Percentiles rank a stretch among this genome's conserved stretches.
These are phyloP conservation scores for Chaetodon auriga DNA, from an alignment of 2,113 vertebrate species.

Conservation along the genomic window DNA sequence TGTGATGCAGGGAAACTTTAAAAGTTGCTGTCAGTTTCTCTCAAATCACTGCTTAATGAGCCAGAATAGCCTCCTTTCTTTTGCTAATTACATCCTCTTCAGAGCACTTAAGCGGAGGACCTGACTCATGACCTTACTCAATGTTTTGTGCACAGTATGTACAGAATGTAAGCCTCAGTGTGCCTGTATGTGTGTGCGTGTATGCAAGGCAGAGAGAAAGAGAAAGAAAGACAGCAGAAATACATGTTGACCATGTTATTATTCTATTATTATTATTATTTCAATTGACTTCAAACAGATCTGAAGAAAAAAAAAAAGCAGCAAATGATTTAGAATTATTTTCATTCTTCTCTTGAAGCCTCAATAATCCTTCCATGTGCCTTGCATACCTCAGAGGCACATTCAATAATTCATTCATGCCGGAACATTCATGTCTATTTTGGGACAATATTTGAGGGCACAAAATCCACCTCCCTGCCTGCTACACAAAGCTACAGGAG, in stretches of 20 bases:
- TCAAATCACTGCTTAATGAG: conserved; percentile 2
- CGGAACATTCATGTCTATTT: conserved; percentile 75
- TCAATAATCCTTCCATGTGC: conserved; percentile 32
- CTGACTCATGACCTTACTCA: conserved; percentile 28
- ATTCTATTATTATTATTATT: conserved; percentile 15
- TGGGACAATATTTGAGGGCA: conserved; percentile 53
- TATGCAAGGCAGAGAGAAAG: not conserved
- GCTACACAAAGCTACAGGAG: conserved; percentile 34
- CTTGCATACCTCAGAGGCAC: conserved; percentile 64
- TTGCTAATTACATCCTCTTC: conserved; percentile 46
- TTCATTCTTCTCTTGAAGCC: conserved; percentile 45
- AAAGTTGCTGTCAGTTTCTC: conserved; percentile 31
- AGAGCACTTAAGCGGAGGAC: conserved; percentile 42
- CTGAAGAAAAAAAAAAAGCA: not conserved
- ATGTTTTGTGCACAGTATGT: conserved; percentile 23
- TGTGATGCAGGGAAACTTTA: conserved; percentile 19
- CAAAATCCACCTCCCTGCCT: conserved; percentile 27
- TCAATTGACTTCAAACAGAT: conserved; percentile 9
- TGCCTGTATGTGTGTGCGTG: not conserved
- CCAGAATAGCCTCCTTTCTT: conserved; percentile 25
- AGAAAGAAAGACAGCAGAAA: conserved; percentile 3
- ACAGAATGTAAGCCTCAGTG: not conserved
- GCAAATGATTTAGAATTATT: not conserved
- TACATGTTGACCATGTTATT: not conserved
- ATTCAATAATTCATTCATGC: conserved; percentile 76